Evolutionary conservation across 2,888 invertebrate genomes (phyloP).

Genomic region (Sminthurinus aureus): DNA sequence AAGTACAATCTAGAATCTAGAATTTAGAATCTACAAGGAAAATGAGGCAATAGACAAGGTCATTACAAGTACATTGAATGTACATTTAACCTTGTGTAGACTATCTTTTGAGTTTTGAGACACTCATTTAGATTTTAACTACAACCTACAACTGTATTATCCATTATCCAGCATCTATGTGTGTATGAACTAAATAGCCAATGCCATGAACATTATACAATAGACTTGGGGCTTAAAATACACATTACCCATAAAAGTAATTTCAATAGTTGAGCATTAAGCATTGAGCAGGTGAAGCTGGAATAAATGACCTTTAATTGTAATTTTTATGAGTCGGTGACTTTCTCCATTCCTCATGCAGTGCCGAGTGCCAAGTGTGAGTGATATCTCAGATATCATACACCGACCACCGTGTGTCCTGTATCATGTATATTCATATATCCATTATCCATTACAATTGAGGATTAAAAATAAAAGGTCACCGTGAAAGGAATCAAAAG

Average conservation of each 20-base stretch:
- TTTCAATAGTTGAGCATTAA: neutral
- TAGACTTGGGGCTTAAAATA: neutral
- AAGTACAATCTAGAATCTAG: too few species aligned
- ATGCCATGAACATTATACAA: neutral
- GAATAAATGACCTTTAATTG: neutral
- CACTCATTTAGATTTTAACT: neutral
- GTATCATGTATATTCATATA: too few species aligned
- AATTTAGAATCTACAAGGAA: too few species aligned
- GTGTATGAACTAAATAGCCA: neutral
- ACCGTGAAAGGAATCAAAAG: neutral
- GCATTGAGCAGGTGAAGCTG: neutral
- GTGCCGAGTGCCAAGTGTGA: too few species aligned
- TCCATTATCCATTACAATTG: too few species aligned
- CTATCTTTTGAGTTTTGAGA: too few species aligned
- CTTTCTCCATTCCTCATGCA: neutral
- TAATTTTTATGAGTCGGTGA: constrained; percentile 11
- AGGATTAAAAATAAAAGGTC: neutral
- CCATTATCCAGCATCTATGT: too few species aligned
- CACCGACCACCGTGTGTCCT: too few species aligned
- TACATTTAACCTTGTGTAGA: too few species aligned
- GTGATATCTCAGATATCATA: too few species aligned
- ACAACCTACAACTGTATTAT: neutral
- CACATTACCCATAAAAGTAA: neutral
- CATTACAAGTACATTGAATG: too few species aligned
- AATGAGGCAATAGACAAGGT: too few species aligned